Conservation (phyloP, 2,888 invertebrate genomes). For the Cheiracanthium punctorium region DNA sequence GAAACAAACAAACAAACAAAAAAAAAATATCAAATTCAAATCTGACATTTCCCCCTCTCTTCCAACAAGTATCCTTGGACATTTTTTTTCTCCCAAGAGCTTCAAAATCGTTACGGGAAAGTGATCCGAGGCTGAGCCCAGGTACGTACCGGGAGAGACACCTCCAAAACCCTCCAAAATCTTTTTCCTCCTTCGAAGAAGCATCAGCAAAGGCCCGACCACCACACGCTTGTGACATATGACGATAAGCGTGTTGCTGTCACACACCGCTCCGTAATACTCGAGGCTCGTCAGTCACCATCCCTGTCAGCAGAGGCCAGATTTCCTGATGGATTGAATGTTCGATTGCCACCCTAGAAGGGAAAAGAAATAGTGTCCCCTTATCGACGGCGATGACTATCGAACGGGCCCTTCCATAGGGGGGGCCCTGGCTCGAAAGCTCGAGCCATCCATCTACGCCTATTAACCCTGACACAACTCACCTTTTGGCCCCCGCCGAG, state of each 20-base stretch:
- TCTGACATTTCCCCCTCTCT: too few relatives aligned
- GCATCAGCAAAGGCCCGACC: too few relatives aligned
- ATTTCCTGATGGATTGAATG: constrained; percentile 70
- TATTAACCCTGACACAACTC: constrained; percentile 71
- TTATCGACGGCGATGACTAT: constrained; percentile 64
- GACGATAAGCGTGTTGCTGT: constrained; percentile 65
- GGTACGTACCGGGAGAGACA: background rate
- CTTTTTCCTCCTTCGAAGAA: constrained; percentile 17
- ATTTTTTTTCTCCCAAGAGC: background rate
- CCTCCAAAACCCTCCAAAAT: background rate
- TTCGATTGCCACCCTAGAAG: constrained; percentile 63
- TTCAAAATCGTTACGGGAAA: constrained; percentile 58
- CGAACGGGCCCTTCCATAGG: constrained; percentile 49
- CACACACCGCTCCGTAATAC: constrained; percentile 53
- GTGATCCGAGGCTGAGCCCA: constrained; percentile 25
- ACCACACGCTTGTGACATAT: constrained; percentile 70
- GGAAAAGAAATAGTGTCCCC: constrained; percentile 50
- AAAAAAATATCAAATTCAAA: too few relatives aligned
- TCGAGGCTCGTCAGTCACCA: constrained; percentile 66
- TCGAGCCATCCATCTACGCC: constrained; percentile 69
- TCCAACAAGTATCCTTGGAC: too few relatives aligned
- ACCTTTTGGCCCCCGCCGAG: constrained; percentile 66
- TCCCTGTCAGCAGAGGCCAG: constrained; percentile 65
- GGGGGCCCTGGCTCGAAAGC: constrained; percentile 58
- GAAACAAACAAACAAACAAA: too few relatives aligned